phyloP scores from a whole-genome alignment of 1,140 invertebrate genomes.

The Parasteatoda tepidariorum region DNA sequence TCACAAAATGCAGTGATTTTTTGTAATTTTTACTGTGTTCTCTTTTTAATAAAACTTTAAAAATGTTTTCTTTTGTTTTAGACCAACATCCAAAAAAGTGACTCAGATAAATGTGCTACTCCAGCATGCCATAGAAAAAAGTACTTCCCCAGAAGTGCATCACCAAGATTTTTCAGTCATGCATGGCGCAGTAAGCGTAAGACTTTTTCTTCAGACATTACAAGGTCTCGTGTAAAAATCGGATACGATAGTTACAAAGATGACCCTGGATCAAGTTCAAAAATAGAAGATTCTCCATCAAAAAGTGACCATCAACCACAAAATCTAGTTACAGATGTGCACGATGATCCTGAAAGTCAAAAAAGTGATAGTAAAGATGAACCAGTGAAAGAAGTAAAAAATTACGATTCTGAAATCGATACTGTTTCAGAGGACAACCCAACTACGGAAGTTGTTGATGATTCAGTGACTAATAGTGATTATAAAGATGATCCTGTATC shows the following conservation, averaged over 20 bases:
- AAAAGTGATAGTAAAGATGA: no score
- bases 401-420: neutral
- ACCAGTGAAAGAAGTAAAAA: no score
- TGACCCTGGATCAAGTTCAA: neutral
- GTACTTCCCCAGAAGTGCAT: neutral
- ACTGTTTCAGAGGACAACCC: neutral
- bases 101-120: neutral
- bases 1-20: no score
- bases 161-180: neutral
- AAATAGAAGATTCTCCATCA: neutral
- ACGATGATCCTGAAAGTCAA: no score
- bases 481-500: neutral
- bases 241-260: neutral
- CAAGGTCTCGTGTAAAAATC: neutral
- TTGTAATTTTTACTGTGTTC: no score
- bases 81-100: neutral
- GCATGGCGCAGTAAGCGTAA: conserved; percentile 16
- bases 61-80: neutral
- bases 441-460: neutral
- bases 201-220: conserved; percentile 2
- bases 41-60: no score
- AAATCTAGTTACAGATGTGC: no score
- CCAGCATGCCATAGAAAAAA: neutral
- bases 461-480: neutral
- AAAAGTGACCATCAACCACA: no score